Evolutionary conservation across 2,797 vertebrate species (phyloP), one percentile per base, ranked within the genome.

Genomic region (Clarias pachynema): DNA sequence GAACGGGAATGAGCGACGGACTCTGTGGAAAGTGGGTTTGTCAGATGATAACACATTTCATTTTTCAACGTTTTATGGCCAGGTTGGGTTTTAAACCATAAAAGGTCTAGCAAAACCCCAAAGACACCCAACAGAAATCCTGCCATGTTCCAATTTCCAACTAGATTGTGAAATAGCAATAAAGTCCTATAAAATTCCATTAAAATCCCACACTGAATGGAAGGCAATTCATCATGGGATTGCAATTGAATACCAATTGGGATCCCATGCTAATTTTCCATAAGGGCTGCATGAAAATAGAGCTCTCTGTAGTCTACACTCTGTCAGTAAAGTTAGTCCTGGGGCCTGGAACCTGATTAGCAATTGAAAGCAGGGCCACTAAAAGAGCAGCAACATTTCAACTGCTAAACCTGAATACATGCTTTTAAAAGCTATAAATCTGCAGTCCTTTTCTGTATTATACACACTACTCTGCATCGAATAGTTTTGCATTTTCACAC

Each of bases 271-370:
- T 57, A 57, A 69, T 37, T 68, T 70, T 57, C 44, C 49, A 57
- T 34, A n/a, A 53, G 18, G 26, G 8, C 79, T 81, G 26, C 63
- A 44, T 80, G 40, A 66, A 66, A 80, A 66, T 63, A 65, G 37
- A 49, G 60, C 60, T 29, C 62, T 66, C 37, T 44, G n/a, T 66
- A 66, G 40, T 53, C 16, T 34, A 57, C 44, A 31, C 29, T 81
- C 49, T 37, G 49, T 66, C 80, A 69, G 26, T 57, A 70, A 70
- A 81, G 65, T 53, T 69, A 70, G 49, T 81, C 65, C 65, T 81
- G 49, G 29, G 80, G 66, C 65, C 20, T 56, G 80, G 79, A 81
- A 81, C 18, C 60, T 81, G 79, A 81, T 81, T 81, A 81, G 79
- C 79, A 81, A 81, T 81, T 57, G 65, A 81, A 69, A 81, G 57